These are phyloP conservation scores for Seriola rivoliana DNA, from an alignment of 2,113 vertebrate genomes.

Conservation along the genomic window DNA sequence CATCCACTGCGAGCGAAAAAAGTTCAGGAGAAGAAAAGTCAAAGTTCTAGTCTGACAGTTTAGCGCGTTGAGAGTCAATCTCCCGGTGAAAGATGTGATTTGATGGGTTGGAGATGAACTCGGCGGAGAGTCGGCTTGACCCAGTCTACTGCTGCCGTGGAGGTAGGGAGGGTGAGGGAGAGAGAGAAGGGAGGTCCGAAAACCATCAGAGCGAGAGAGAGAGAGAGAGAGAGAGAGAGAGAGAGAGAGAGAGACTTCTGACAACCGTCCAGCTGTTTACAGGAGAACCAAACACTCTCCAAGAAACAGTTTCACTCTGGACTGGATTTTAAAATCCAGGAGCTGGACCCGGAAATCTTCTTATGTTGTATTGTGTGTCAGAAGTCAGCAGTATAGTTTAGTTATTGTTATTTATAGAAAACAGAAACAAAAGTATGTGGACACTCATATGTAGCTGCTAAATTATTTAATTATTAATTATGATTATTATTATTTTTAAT, in stretches of 20 bases:
- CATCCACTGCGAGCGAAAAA: not conserved
- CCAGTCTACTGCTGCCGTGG: slow-evolving; percentile 7
- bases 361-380: no score
- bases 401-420: no score
- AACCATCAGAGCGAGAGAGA: not conserved
- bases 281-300: slow-evolving; percentile 32
- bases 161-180: no score
- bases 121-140: slow-evolving; percentile 28
- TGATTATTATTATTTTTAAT: no score
- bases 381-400: no score
- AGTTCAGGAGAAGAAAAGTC: not conserved
- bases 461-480: no score
- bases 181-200: slow-evolving; percentile 31
- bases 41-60: not conserved
- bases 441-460: no score
- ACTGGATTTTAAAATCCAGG: no score
- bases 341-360: not conserved
- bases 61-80: not conserved
- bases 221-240: not conserved
- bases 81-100: slow-evolving; percentile 10
- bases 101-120: slow-evolving; percentile 53
- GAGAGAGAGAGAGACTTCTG: not conserved
- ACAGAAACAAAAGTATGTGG: no score
- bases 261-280: slow-evolving; percentile 24
- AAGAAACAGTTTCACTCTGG: not conserved